Evolutionary conservation across 2,888 invertebrate species (phyloP).

Genomic region (Podabrus alpinus): DNA sequence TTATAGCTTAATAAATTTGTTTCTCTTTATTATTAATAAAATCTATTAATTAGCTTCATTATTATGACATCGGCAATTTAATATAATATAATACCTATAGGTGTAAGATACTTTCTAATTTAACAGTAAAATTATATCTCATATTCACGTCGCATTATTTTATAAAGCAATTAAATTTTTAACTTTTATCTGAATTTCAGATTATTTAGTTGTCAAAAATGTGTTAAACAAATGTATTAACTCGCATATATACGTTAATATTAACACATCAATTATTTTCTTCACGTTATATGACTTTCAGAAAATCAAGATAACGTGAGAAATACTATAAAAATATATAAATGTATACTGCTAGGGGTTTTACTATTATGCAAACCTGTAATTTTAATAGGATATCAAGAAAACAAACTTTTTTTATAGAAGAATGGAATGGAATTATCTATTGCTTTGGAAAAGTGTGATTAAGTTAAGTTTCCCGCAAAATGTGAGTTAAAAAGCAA

Average conservation of each 20-base stretch:
- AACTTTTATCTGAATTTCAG: background rate
- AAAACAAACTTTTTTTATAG: background rate
- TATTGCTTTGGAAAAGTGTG: too few species aligned
- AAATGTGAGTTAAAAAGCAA: too few species aligned
- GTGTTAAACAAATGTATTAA: background rate
- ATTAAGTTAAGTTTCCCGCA: too few species aligned
- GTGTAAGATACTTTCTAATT: background rate
- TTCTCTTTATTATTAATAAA: background rate
- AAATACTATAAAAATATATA: background rate
- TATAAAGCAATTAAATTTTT: background rate
- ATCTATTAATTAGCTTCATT: background rate
- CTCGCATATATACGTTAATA: background rate
- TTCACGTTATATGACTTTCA: background rate
- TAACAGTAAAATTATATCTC: background rate
- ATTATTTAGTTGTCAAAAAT: background rate
- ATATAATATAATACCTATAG: background rate
- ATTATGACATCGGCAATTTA: background rate
- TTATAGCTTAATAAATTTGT: background rate
- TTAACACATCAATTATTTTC: background rate
- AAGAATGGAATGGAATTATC: too few species aligned
- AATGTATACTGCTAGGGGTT: background rate
- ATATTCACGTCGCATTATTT: background rate
- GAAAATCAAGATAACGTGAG: background rate
- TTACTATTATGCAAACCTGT: background rate
- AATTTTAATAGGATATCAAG: background rate